Evolutionary conservation across 2,797 vertebrate genomes (phyloP).

Genomic region (Pterois miles): DNA sequence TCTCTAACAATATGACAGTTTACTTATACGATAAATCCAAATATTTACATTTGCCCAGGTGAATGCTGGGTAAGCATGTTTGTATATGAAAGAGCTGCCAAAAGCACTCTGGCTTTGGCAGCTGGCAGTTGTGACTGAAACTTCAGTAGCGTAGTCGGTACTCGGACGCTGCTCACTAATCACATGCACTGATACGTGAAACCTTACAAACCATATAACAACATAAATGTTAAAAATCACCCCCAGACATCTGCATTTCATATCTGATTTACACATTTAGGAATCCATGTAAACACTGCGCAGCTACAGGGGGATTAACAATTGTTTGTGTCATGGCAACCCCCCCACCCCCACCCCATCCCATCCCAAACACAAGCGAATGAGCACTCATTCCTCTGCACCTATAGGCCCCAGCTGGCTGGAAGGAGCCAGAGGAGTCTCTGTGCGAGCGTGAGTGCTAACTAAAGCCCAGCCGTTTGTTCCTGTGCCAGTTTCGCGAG

Average conservation of each 20-base stretch:
- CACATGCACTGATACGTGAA: constrained; percentile 22
- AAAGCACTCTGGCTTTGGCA: constrained; percentile 47
- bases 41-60: constrained; percentile 54
- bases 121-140: constrained; percentile 39
- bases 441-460: constrained; percentile 54
- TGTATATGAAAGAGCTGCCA: constrained; percentile 46
- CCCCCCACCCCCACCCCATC: background rate
- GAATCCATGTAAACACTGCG: background rate
- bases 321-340: constrained; percentile 19
- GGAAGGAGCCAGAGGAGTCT: constrained; percentile 57
- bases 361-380: constrained; percentile 43
- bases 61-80: constrained; percentile 51
- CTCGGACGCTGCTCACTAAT: constrained; percentile 19
- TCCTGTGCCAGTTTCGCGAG: constrained; percentile 82
- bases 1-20: constrained; percentile 23
- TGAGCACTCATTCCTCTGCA: constrained; percentile 45
- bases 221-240: background rate
- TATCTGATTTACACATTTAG: constrained; percentile 8
- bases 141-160: constrained; percentile 33
- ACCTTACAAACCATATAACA: background rate
- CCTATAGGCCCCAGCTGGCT: constrained; percentile 71
- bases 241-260: background rate
- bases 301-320: background rate
- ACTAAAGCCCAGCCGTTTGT: constrained; percentile 78
- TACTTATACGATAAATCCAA: constrained; percentile 23